Percentiles rank a stretch among this genome's conserved stretches.
Conservation (phyloP, 2,113 vertebrate species). For the Psilopsiagon aymara region DNA sequence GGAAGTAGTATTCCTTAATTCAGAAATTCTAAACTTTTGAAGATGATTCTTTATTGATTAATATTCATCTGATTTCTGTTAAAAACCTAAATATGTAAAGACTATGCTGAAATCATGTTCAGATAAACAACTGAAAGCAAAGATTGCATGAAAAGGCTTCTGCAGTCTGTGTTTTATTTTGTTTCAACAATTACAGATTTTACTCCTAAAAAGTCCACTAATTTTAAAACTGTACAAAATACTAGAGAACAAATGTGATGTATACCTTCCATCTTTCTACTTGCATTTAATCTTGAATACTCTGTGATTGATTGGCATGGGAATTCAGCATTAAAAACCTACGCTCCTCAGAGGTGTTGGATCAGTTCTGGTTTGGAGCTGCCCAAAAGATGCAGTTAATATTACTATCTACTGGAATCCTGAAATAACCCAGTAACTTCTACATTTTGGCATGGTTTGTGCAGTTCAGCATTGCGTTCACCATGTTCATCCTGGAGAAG, state of each 20-base stretch:
- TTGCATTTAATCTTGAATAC: not conserved
- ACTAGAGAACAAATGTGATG: not conserved
- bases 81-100: not conserved
- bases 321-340: not conserved
- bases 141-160: not conserved
- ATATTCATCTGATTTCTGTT: not conserved
- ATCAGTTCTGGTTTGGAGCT: not conserved
- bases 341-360: not conserved
- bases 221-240: not conserved
- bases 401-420: not conserved
- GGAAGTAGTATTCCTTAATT: constrained; percentile 5
- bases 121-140: not conserved
- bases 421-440: not conserved
- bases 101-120: not conserved
- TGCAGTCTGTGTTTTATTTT: not conserved
- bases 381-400: not conserved
- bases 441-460: not conserved
- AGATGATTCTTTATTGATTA: not conserved
- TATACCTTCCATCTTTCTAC: not conserved
- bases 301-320: not conserved
- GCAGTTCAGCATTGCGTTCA: not conserved
- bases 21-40: not conserved
- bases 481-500: not conserved
- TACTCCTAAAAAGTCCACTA: not conserved
- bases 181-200: not conserved